phyloP scores from a whole-genome alignment of 2,888 invertebrate species.

The Aquatica leii region DNA sequence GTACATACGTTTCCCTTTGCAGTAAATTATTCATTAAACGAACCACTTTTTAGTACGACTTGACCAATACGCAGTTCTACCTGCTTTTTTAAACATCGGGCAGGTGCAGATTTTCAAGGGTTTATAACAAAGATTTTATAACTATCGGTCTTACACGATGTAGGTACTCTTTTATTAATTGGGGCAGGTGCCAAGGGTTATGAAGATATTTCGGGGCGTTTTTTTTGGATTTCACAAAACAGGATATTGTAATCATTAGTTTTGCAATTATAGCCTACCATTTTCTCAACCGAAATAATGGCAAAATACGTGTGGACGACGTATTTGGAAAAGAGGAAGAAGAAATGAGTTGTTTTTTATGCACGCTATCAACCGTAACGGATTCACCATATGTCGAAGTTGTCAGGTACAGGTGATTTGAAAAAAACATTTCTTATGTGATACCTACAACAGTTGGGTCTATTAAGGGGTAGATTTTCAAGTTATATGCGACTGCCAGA shows the following conservation, averaged over 20 bases:
- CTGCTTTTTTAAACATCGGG: conserved; percentile 34
- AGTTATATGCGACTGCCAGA: conserved; percentile 35
- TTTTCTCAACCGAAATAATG: background rate
- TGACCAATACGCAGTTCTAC: conserved; percentile 14
- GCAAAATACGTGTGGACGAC: too few species aligned
- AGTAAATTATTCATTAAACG: conserved; percentile 10
- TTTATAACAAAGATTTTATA: conserved; percentile 44
- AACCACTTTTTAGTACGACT: conserved; percentile 20
- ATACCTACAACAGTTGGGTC: conserved; percentile 37
- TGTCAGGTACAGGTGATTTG: conserved; percentile 49
- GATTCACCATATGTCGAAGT: conserved; percentile 56
- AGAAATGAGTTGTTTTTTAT: conserved; percentile 48
- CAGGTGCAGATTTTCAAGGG: conserved; percentile 55
- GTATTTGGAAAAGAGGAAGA: too few species aligned
- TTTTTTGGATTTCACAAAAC: too few species aligned
- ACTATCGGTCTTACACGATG: conserved; percentile 39
- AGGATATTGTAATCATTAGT: background rate
- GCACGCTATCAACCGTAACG: conserved; percentile 58
- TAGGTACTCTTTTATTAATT: conserved; percentile 39
- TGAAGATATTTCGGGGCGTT: background rate
- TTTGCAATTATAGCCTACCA: background rate
- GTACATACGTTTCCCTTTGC: background rate
- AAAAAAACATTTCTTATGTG: conserved; percentile 27
- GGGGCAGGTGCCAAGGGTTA: conserved; percentile 29
- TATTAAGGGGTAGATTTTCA: conserved; percentile 39